Evolutionary conservation across 2,113 vertebrate genomes (phyloP), one percentile per base, ranked within the genome.

Genomic region (Alethe castanea): DNA sequence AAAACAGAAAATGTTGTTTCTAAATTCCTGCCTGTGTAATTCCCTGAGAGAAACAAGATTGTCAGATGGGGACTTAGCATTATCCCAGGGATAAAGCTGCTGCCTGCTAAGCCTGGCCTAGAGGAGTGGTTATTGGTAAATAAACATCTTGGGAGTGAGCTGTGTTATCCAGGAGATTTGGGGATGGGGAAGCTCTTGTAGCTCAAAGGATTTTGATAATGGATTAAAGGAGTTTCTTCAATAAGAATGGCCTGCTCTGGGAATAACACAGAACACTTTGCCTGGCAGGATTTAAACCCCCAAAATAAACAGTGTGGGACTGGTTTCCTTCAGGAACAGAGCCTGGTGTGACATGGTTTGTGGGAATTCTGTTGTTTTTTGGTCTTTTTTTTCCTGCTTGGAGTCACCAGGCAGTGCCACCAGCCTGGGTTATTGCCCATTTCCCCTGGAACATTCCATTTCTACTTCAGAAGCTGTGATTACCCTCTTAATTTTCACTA

Each of bases 11-110:
- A 62, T 20, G 64, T 33, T 56, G 59, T 76, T 95, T 95, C 65
- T 93, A 64, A 97, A 93, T 95, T 67, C 85, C 36, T 86, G 84
- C 81, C 67, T 96, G 70, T 91, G 72, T 91, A 92, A 90, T 88
- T 95, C 79, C 73, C 69, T 28, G 35, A 47, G 93, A 95, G 86
- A 72, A 95, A 91, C 38, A 79, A 77, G 52, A 78, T 48, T 90
- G 93, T 88, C 81, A 61, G 67, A 88, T 84, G 66, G 60, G 53
- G 87, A 82, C 67, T 95, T 94, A 92, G 86, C 62, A 71, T 91
- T 89, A 84, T 94, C 73, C 94, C 29, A 3, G 76, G 92, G 91
- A 97, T 98, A 95, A 97, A 95, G 95, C 88, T 77, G 22, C 57
- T 40, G 78, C 23, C 74, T 81, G 92, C 28, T 92, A 93, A 97